phyloP scores from a whole-genome alignment of 2,113 vertebrate genomes.

The Saguinus midas region DNA sequence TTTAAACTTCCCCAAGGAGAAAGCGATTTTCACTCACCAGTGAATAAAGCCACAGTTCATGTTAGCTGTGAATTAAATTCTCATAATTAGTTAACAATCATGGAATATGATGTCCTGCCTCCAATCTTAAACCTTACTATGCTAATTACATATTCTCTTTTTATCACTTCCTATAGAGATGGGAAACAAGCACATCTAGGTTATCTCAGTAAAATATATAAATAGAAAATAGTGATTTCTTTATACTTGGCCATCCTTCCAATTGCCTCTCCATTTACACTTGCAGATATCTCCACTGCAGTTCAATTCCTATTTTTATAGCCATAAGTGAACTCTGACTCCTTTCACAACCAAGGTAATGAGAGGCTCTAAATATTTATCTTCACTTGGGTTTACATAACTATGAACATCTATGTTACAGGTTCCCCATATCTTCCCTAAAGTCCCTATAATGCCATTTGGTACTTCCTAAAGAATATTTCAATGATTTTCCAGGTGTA shows the following conservation, averaged over 20 bases:
- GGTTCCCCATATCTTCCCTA: background rate
- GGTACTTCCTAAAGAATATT: background rate
- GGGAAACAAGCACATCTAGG: background rate
- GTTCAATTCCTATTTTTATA: background rate
- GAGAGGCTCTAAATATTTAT: background rate
- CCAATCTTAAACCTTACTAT: background rate
- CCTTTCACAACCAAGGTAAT: background rate
- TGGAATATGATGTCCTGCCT: background rate
- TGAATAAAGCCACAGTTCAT: background rate
- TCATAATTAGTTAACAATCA: background rate
- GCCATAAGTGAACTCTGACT: background rate
- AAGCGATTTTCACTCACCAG: background rate
- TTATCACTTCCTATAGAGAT: background rate
- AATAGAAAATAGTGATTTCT: background rate
- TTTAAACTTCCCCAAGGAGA: background rate
- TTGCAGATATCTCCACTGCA: background rate
- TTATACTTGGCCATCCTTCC: background rate
- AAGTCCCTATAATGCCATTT: background rate
- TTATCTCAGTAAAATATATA: conserved; percentile 8
- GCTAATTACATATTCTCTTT: background rate
- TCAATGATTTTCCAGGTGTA: background rate
- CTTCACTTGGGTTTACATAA: background rate
- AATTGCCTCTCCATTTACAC: background rate
- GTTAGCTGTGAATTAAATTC: background rate
- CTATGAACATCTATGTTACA: background rate